Evolutionary conservation across 2,113 vertebrate species (phyloP).

Genomic region (Bubo scandiacus): DNA sequence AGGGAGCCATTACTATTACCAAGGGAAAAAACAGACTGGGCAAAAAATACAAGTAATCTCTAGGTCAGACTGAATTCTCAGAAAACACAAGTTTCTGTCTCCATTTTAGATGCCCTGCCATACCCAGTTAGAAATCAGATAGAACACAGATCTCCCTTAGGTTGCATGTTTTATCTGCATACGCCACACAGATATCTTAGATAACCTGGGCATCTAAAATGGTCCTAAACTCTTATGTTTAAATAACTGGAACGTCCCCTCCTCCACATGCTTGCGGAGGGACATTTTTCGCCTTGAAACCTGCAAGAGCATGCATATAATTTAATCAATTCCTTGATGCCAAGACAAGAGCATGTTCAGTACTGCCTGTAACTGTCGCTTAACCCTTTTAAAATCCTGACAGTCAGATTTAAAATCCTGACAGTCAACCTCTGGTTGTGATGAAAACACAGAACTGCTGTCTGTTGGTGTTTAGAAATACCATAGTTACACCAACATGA

Average conservation of each 20-base stretch:
- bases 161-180: not conserved
- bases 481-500: not conserved
- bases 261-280: not conserved
- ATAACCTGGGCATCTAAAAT: not conserved
- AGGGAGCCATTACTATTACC: not conserved
- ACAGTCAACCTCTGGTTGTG: not conserved
- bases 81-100: not conserved
- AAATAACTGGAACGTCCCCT: not conserved
- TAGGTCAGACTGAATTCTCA: not conserved
- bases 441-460: not conserved
- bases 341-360: not conserved
- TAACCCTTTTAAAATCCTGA: not conserved
- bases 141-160: not conserved
- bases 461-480: not conserved
- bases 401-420: not conserved
- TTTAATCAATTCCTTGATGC: not conserved
- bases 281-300: not conserved
- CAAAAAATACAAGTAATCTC: not conserved
- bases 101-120: not conserved
- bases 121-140: not conserved
- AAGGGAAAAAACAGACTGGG: not conserved
- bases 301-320: not conserved
- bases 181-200: rapidly evolving
- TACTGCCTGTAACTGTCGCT: not conserved
- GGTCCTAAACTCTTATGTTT: not conserved